Evolutionary conservation across 2,797 vertebrate genomes (phyloP), one percentile per base, ranked within the genome.

Genomic region (Melanotaenia boesemani): DNA sequence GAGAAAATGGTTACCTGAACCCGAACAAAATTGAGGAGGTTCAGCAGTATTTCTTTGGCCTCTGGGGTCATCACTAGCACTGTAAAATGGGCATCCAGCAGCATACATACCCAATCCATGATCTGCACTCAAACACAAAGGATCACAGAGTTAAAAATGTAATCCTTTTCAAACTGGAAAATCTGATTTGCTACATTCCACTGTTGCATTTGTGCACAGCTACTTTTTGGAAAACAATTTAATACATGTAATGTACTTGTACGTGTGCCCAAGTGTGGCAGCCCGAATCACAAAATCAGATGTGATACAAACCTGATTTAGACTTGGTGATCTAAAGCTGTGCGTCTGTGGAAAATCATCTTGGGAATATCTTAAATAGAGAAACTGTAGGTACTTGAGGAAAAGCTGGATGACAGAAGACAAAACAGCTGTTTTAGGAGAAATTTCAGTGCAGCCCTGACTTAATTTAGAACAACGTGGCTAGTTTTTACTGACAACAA

Each of bases 41-140:
- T 94, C 39, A 92, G 84, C 79, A 99, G 91, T 62, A 99, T 86
- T 2, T 78, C 88, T 85, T 94, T 97, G 50, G 96, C 96, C 88
- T 98, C 97, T 74, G 96, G 96, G 67, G 96, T 91, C 96, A 99
- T 95, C 66, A 97, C 96, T 64, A 99, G 88, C 44, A 98, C 94
- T 0, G 96, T 97, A 89, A 99, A 99, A 67, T 99, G 97, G 64
- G 97, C 96, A 74, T 99, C 98, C 55, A 99, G 91, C 58, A 99
- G 63, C 30, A 99, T 89, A 81, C 96, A 97, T 55, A 99, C 95
- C 98, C 98, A 99, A 71, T 99, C 97, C 94, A 98, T 94, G 66
- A 99, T 90, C 98, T 99, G 85, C 6, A 81, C 55, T n/a, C 11
- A 75, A 70, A 82, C 4, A 28, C 10, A 72, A 66, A 76, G 9